Conservation (phyloP, 2,113 vertebrate species). For the Puffinus mauretanicus region DNA sequence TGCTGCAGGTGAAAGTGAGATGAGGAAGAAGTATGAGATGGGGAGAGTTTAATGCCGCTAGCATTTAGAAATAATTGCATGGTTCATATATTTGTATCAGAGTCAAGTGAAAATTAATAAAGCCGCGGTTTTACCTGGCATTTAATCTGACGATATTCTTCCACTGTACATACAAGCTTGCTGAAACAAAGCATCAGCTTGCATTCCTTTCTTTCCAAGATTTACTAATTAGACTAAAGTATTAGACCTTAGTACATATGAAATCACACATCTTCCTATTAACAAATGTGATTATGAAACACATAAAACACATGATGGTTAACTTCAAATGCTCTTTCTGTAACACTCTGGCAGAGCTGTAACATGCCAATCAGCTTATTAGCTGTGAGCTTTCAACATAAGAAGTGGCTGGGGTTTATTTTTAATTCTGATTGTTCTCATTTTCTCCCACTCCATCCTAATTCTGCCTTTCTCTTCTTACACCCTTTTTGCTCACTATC, state of each 20-base stretch:
- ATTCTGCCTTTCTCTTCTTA: constrained; percentile 13
- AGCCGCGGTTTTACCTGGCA: neutral
- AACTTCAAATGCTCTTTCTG: constrained; percentile 4
- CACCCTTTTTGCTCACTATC: neutral
- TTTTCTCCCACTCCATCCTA: constrained; percentile 3
- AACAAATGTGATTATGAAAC: constrained; percentile 22
- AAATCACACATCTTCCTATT: neutral
- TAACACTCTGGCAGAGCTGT: neutral
- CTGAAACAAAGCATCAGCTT: neutral
- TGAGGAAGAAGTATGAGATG: neutral
- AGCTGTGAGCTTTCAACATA: neutral
- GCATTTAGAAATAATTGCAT: constrained; percentile 21
- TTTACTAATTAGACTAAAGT: constrained; percentile 28
- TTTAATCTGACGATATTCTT: neutral
- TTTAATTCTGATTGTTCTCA: neutral
- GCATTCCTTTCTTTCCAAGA: neutral
- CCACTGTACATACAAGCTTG: neutral
- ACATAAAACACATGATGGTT: neutral
- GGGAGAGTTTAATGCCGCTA: neutral
- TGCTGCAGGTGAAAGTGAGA: neutral
- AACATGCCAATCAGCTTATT: constrained; percentile 8
- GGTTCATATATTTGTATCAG: neutral
- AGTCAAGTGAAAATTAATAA: constrained; percentile 40
- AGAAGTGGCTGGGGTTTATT: neutral
- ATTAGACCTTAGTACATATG: neutral